These are phyloP conservation scores for Brachionichthys hirsutus DNA, from an alignment of 2,113 vertebrate species.

Conservation along the genomic window DNA sequence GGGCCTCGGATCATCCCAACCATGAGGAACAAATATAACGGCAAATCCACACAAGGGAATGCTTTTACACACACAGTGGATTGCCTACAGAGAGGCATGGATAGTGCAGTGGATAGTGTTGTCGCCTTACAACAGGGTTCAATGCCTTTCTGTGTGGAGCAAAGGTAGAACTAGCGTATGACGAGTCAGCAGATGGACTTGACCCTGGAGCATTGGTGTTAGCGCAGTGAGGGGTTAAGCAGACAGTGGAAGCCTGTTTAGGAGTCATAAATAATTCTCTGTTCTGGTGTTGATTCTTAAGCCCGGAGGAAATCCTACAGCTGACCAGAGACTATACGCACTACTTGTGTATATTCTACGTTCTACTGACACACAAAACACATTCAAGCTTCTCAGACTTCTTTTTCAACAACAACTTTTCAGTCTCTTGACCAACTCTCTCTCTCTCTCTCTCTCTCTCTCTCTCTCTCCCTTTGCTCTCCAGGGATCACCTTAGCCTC, in stretches of 20 bases:
- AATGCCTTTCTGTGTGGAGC: too few relatives aligned
- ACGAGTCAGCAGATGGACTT: slow-evolving; percentile 15
- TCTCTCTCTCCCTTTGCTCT: slow-evolving; percentile 32
- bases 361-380: slow-evolving; percentile 37
- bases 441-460: slow-evolving; percentile 14
- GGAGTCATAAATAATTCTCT: slow-evolving; percentile 54
- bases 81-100: too few relatives aligned
- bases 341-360: slow-evolving; percentile 53
- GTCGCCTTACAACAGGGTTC: too few relatives aligned
- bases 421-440: slow-evolving; percentile 41
- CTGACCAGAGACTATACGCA: slow-evolving; percentile 47
- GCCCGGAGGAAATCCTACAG: slow-evolving; percentile 55
- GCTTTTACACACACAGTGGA: too few relatives aligned
- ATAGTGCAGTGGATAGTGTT: too few relatives aligned
- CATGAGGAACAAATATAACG: too few relatives aligned
- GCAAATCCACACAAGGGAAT: too few relatives aligned
- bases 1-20: too few relatives aligned
- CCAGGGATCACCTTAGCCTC: slow-evolving; percentile 49
- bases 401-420: slow-evolving; percentile 48
- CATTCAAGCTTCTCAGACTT: slow-evolving; percentile 33
- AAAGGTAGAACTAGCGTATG: background rate
- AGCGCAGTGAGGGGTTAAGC: slow-evolving; percentile 20
- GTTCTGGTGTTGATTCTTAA: slow-evolving; percentile 49
- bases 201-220: background rate
- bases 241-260: slow-evolving; percentile 35